Evolutionary conservation across 1,140 invertebrate species (phyloP), one percentile per base, ranked within the genome.

Genomic region (Odontomachus brunneus): DNA sequence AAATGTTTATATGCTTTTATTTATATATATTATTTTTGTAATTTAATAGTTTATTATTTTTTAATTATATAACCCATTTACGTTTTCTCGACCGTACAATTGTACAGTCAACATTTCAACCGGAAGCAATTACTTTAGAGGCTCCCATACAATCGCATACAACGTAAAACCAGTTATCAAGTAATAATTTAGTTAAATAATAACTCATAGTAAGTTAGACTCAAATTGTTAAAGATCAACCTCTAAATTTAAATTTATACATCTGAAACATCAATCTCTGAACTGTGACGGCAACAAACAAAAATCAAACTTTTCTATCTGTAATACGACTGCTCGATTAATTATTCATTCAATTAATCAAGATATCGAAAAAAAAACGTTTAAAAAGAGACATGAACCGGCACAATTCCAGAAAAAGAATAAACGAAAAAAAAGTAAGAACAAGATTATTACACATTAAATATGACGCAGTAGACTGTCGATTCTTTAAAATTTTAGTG

Each of bases 391-490:
- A 59, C 49, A n/a, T 7, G 38, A 66, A 65, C 3, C 19, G 84
- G 87, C 74, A 82, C 57, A 74, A 88, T 89, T 85, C 83, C 80
- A 89, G 66, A 82, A 81, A 81, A 82, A 84, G 65, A 72, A 84
- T 71, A 82, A 84, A 86, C 55, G 62, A 89, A 76, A 82, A 86
- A 78, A 60, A 78, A 89, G 82, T 73, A 78, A 81, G 63, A 84
- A 87, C 67, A 69, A 57, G 48, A n/a, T n/a, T 78, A 22, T 57
- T 19, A 87, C 78, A 89, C 38, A 75, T 84, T 83, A 85, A 83
- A 72, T 67, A 87, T 83, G 29, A 81, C 51, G 53, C 80, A 71
- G 63, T 60, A 74, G 72, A 88, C 86, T 71, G 65, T n/a, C 75
- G 75, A 78, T 55, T 71, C 24, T 55, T 17, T 24, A 17, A 80